phyloP scores from a whole-genome alignment of 2,797 vertebrate species.

The Spinus olivaceus region DNA sequence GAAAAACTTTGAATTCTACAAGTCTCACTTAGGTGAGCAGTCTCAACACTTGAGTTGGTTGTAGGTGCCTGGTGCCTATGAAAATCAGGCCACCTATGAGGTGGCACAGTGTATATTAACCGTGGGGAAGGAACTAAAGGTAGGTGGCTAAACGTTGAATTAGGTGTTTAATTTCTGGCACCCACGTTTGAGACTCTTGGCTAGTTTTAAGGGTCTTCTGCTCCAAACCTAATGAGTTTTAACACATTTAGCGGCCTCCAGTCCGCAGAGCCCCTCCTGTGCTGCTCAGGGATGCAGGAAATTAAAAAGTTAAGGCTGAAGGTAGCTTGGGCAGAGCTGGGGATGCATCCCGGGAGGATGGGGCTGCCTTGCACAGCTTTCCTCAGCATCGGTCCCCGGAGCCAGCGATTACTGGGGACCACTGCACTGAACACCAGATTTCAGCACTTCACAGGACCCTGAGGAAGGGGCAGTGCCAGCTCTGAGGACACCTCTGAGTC shows the following conservation, averaged over 20 bases:
- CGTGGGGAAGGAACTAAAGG: neutral
- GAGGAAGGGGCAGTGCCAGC: neutral
- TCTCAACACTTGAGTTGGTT: neutral
- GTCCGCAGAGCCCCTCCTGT: constrained; percentile 3
- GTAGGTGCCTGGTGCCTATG: neutral
- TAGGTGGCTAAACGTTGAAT: neutral
- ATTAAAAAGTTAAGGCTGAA: constrained; percentile 56
- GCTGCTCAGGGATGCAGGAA: constrained; percentile 66
- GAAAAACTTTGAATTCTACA: neutral
- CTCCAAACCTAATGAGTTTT: constrained; percentile 43
- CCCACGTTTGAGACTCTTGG: constrained; percentile 22
- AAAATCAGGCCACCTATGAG: constrained; percentile 14
- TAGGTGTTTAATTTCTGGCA: constrained; percentile 51
- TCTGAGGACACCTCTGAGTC: neutral
- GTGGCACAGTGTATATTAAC: neutral
- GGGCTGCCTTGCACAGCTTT: neutral
- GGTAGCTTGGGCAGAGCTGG: constrained; percentile 1
- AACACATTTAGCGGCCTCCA: constrained; percentile 12
- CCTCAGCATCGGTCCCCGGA: neutral
- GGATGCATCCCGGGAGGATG: neutral
- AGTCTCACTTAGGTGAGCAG: neutral
- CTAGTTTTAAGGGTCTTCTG: constrained; percentile 44
- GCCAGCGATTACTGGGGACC: neutral
- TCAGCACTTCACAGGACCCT: neutral
- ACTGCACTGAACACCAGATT: neutral